These are phyloP conservation scores for Mythimna pallens DNA, from an alignment of 2,888 invertebrate genomes.

Conservation along the genomic window DNA sequence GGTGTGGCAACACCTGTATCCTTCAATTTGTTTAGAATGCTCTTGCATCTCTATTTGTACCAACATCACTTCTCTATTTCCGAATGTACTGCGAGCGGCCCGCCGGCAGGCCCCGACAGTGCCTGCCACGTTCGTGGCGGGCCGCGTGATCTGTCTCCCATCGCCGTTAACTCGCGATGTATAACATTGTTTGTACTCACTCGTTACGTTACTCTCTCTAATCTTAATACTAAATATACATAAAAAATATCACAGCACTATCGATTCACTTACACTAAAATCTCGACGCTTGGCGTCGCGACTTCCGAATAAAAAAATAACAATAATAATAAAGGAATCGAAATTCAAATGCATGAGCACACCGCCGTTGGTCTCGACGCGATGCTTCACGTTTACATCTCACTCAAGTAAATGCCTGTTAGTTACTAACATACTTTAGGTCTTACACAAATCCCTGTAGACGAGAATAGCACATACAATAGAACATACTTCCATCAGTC, in stretches of 20 bases:
- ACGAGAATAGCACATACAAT: slow-evolving; percentile 27
- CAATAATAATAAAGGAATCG: slow-evolving; percentile 84
- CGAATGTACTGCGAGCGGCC: slow-evolving; percentile 59
- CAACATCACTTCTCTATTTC: slow-evolving; percentile 64
- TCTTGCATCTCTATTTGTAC: slow-evolving; percentile 65
- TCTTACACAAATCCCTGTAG: slow-evolving; percentile 52
- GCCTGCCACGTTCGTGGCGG: slow-evolving; percentile 20
- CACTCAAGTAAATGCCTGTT: slow-evolving; percentile 35
- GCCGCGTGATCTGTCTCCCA: slow-evolving; percentile 52
- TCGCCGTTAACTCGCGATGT: slow-evolving; percentile 70
- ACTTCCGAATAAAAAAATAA: slow-evolving; percentile 76
- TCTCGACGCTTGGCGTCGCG: slow-evolving; percentile 84
- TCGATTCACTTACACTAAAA: slow-evolving; percentile 90
- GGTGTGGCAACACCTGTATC: slow-evolving; percentile 65
- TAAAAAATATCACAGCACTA: slow-evolving; percentile 91
- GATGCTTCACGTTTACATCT: slow-evolving; percentile 28
- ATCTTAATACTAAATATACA: slow-evolving; percentile 88
- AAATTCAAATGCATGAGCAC: slow-evolving; percentile 83
- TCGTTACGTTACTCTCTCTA: slow-evolving; percentile 82
- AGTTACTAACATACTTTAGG: slow-evolving; percentile 38
- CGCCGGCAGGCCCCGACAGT: slow-evolving; percentile 14
- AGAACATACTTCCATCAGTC: slow-evolving; percentile 30
- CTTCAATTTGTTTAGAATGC: slow-evolving; percentile 60
- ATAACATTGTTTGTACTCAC: slow-evolving; percentile 87
- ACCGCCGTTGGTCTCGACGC: slow-evolving; percentile 70